Base-by-base conservation (phyloP, 2,113 vertebrate species). In the Australoheros scitulus region DNA sequence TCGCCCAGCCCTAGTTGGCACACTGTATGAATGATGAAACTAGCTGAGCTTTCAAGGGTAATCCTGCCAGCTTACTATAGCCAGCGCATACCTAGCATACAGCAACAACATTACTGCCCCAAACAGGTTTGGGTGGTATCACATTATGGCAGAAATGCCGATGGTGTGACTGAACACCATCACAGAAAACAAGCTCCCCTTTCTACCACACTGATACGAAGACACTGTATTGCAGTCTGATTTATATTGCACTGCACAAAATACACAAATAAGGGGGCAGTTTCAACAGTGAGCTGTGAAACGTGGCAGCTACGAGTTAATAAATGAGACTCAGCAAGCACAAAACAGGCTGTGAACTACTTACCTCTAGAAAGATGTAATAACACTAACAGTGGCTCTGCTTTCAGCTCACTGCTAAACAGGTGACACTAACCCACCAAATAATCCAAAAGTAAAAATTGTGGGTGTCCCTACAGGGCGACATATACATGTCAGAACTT, bases 401-500 rank as follows among this genome's bases (percentile, higher is more conserved):
- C 3, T 32, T 72, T 72, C 43, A 72, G 24, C 11, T 72, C 11
- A 13, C 17, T 1, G 65, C 5, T 72, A 9, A 47, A 50, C 41
- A 50, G 41, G 29, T 70, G 64, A 0, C 41, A 15, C 43, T 5
- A 29, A 18, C 18, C 1, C 26, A 18, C 24, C 4, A 68, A 52
- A 15, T 32, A 32, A 43, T 47, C 17, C 5, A 32, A 13, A 72
- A 72, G 47, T 52, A 70, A 70, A 29, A 1, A 20, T 18, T 70
- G 47, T 52, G 26, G 10, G 7, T 13, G 52, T 32, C 26, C 38
- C 64, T 50, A 68, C 14, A 68, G 64, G 47, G 64, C 26, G 47
- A 68, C 64, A 26, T 43, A 65, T 47, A 68, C 38, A 47, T 68
- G 64, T 68, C 47, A 68, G 17, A 17, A 70, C 65, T 70, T 50